A percentile compares a stretch with the other conserved stretches of the same genome.
Conservation (phyloP, 2,797 vertebrate species). For the Hoplostethus mediterraneus region DNA sequence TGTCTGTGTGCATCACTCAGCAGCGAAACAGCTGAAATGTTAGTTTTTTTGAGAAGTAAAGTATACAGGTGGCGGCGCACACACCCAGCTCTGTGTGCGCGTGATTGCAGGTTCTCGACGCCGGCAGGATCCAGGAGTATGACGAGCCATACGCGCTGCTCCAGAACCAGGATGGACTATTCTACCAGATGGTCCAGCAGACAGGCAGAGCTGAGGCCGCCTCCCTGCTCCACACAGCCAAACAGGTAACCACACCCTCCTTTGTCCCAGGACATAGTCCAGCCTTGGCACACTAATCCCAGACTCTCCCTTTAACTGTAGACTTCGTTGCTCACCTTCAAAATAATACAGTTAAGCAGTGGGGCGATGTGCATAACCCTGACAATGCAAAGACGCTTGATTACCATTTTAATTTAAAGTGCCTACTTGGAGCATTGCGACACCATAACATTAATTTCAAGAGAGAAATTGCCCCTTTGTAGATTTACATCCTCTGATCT, state of each 20-base stretch:
- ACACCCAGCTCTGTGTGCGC: slow-evolving; percentile 65
- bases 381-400: slow-evolving; percentile 79
- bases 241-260: slow-evolving; percentile 83
- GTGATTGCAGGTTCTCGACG: slow-evolving; percentile 88
- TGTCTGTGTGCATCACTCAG: slow-evolving; percentile 75
- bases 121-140: slow-evolving; percentile 92
- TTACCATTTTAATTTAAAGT: slow-evolving; percentile 81
- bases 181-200: slow-evolving; percentile 95
- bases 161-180: slow-evolving; percentile 90
- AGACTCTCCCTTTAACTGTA: slow-evolving; percentile 64
- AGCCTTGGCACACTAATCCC: slow-evolving; percentile 63
- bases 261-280: slow-evolving; percentile 53
- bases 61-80: slow-evolving; percentile 64
- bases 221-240: slow-evolving; percentile 87
- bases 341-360: slow-evolving; percentile 71
- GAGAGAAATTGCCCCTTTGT: slow-evolving; percentile 79
- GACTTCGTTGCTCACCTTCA: slow-evolving; percentile 63
- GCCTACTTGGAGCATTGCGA: slow-evolving; percentile 60
- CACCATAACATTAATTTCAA: slow-evolving; percentile 77
- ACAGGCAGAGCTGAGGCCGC: slow-evolving; percentile 90
- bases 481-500: slow-evolving; percentile 77
- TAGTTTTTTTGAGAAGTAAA: slow-evolving; percentile 81
- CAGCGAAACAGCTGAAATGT: slow-evolving; percentile 81
- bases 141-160: slow-evolving; percentile 93
- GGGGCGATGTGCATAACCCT: slow-evolving; percentile 62